phyloP scores from a whole-genome alignment of 2,113 vertebrate genomes.

The Melospiza melodia region DNA sequence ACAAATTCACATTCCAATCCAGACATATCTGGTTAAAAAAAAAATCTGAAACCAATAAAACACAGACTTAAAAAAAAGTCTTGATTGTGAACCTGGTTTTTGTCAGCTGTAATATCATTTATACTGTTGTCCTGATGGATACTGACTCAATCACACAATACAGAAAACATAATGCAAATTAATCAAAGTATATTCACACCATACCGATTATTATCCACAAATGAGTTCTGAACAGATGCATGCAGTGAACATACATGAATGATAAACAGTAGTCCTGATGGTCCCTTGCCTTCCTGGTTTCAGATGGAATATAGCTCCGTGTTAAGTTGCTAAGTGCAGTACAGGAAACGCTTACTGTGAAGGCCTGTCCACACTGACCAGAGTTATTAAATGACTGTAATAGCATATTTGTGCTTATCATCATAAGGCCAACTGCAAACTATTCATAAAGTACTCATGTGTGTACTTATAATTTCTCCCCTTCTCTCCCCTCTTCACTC shows the following conservation, averaged over 20 bases:
- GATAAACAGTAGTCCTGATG: conserved; percentile 40
- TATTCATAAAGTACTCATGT: not conserved
- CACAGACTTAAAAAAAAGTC: conserved; percentile 67
- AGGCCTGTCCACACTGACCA: conserved; percentile 23
- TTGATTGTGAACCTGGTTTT: conserved; percentile 69
- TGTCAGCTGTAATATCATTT: conserved; percentile 66
- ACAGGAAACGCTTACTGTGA: conserved; percentile 58
- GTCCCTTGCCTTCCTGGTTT: conserved; percentile 37
- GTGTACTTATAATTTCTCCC: not conserved
- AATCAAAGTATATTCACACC: conserved; percentile 70
- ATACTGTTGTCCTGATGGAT: conserved; percentile 57
- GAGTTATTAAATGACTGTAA: conserved; percentile 32
- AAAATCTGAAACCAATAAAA: conserved; percentile 72
- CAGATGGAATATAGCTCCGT: conserved; percentile 9
- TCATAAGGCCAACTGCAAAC: not conserved
- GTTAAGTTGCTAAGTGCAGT: conserved; percentile 21
- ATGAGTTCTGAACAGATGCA: conserved; percentile 70
- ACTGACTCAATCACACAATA: conserved; percentile 69
- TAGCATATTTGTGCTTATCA: conserved; percentile 27
- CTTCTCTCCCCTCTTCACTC: not conserved
- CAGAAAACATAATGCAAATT: conserved; percentile 71
- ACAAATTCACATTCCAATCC: conserved; percentile 85
- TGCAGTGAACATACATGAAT: conserved; percentile 56
- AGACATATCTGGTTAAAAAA: conserved; percentile 71
- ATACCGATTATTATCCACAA: conserved; percentile 58